Percentiles rank a stretch among this genome's conserved stretches.
Conservation (phyloP, 2,113 vertebrate species). For the Aptenodytes patagonicus region DNA sequence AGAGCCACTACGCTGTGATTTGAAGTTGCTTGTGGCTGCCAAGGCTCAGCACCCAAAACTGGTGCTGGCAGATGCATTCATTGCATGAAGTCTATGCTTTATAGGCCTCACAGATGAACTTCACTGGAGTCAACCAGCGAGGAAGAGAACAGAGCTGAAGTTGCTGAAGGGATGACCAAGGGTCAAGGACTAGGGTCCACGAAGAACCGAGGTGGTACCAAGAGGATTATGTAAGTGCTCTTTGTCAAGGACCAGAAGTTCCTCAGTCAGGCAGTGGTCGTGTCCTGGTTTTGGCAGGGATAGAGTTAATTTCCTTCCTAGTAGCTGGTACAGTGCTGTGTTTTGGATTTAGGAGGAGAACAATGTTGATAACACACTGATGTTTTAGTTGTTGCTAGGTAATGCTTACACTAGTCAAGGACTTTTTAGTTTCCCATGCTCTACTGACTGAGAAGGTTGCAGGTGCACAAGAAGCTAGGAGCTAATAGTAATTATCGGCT, state of each 20-base stretch:
- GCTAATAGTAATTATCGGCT: not conserved
- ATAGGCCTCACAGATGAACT: not conserved
- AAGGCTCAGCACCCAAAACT: not conserved
- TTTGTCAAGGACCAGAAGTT: not conserved
- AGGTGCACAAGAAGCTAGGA: too few relatives aligned
- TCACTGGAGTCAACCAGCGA: not conserved
- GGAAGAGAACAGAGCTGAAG: not conserved
- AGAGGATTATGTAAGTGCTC: not conserved
- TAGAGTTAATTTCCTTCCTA: too few relatives aligned
- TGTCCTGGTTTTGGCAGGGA: too few relatives aligned
- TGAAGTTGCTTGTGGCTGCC: not conserved
- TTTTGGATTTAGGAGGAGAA: too few relatives aligned
- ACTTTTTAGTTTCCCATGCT: too few relatives aligned
- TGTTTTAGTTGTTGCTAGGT: too few relatives aligned
- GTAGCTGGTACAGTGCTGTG: too few relatives aligned
- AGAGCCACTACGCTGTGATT: not conserved
- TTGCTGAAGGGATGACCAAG: not conserved
- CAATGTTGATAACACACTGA: too few relatives aligned
- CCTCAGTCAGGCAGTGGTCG: not conserved
- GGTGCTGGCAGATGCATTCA: not conserved
- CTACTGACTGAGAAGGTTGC: too few relatives aligned
- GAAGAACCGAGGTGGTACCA: not conserved
- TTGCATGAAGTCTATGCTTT: not conserved
- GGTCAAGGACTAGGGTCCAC: not conserved
- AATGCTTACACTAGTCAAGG: too few relatives aligned